Percentiles rank a stretch among this genome's conserved stretches.
Conservation (phyloP, 2,113 vertebrate species). For the Pelvicachromis taeniatus region DNA sequence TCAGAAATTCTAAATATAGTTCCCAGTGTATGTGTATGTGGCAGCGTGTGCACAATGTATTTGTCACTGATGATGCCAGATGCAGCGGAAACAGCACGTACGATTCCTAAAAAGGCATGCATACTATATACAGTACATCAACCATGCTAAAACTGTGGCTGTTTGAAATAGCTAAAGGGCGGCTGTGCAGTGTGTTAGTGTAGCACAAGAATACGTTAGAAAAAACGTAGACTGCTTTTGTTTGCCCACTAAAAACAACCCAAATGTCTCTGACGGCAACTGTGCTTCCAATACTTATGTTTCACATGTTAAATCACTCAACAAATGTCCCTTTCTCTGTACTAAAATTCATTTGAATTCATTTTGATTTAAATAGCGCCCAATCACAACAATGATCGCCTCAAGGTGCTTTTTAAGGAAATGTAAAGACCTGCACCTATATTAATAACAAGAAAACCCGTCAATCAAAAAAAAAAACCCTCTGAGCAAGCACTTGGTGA, state of each 20-base stretch:
- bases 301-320: not conserved
- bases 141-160: not conserved
- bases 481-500: not conserved
- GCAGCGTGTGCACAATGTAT: not conserved
- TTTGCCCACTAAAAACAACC: not conserved
- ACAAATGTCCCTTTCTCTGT: not conserved
- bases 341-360: not conserved
- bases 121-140: not conserved
- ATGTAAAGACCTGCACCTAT: not conserved
- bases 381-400: not conserved
- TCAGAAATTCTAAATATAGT: not conserved
- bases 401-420: not conserved
- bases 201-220: not conserved
- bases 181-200: not conserved
- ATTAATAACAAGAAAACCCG: not conserved
- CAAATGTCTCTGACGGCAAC: not conserved
- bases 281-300: not conserved
- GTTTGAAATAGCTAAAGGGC: not conserved
- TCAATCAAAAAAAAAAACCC: not conserved
- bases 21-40: not conserved
- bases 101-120: not conserved
- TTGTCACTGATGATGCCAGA: not conserved
- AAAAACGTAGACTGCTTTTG: not conserved
- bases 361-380: not conserved
- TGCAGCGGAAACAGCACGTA: not conserved